Evolutionary conservation across 2,888 invertebrate species (phyloP).

Genomic region (Serrognathus titanus): DNA sequence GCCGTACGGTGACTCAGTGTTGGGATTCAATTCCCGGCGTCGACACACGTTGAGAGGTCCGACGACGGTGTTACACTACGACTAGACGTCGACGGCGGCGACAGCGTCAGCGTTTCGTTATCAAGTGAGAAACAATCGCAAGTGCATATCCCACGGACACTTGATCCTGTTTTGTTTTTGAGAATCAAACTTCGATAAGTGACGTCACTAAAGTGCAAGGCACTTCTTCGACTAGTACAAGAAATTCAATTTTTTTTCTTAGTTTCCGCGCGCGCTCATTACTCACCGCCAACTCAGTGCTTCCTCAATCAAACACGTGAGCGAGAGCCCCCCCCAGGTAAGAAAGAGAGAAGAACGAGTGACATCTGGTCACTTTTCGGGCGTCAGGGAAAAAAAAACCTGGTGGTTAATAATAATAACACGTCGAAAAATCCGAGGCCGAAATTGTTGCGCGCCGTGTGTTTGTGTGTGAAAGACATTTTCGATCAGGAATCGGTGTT

Average conservation of each 20-base stretch:
- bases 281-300: no score
- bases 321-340: no score
- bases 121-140: conserved; percentile 26
- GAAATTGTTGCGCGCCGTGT: background rate
- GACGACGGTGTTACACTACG: background rate
- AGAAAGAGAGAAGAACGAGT: no score
- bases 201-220: conserved; percentile 7
- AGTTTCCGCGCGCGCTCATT: no score
- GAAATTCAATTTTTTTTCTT: no score
- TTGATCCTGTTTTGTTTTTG: conserved; percentile 17
- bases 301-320: no score
- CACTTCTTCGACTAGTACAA: no score
- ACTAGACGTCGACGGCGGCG: background rate
- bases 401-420: background rate
- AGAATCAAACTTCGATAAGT: conserved; percentile 20
- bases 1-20: conserved; percentile 49
- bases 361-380: no score
- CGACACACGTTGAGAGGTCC: conserved; percentile 7
- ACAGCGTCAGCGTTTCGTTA: conserved; percentile 23
- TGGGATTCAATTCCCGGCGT: conserved; percentile 44
- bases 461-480: conserved; percentile 32
- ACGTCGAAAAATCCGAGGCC: background rate
- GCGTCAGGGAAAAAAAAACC: no score
- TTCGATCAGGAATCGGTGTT: conserved; percentile 33
- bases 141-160: conserved; percentile 25